A percentile compares a stretch with the other conserved stretches of the same genome.
Conservation (phyloP, 2,113 vertebrate species). For the Alces alces region DNA sequence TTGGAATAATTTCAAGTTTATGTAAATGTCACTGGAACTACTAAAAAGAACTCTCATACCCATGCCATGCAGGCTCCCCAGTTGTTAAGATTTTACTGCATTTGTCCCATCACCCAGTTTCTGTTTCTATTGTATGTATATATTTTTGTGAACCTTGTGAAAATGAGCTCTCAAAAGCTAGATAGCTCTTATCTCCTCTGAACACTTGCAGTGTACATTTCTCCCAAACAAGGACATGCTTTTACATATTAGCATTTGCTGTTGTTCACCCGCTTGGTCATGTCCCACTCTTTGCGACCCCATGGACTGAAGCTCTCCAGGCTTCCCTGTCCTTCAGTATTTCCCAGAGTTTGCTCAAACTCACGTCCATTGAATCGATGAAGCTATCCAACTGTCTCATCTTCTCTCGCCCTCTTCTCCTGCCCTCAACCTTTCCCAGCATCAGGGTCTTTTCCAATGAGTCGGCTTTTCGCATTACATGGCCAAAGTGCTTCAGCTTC, state of each 20-base stretch:
- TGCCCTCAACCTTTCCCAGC: background rate
- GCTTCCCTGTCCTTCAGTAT: background rate
- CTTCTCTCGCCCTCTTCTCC: background rate
- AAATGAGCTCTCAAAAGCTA: background rate
- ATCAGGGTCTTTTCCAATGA: background rate
- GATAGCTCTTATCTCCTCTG: background rate
- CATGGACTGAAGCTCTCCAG: background rate
- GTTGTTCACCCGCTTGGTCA: background rate
- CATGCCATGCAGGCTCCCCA: background rate
- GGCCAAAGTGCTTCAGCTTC: background rate
- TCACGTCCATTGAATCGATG: background rate
- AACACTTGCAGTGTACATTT: background rate
- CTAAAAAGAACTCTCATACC: background rate
- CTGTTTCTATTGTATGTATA: background rate
- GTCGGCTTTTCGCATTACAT: background rate
- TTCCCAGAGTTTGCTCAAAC: background rate
- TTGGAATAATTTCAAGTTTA: slow-evolving; percentile 13
- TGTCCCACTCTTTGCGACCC: background rate
- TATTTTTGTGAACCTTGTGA: background rate
- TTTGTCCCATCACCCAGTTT: background rate
- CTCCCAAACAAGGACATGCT: background rate
- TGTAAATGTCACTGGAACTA: background rate
- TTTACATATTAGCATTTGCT: background rate
- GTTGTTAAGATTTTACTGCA: background rate
- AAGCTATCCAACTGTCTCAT: background rate